phyloP scores from a whole-genome alignment of 2,888 invertebrate genomes.

The Colostygia pectinataria region DNA sequence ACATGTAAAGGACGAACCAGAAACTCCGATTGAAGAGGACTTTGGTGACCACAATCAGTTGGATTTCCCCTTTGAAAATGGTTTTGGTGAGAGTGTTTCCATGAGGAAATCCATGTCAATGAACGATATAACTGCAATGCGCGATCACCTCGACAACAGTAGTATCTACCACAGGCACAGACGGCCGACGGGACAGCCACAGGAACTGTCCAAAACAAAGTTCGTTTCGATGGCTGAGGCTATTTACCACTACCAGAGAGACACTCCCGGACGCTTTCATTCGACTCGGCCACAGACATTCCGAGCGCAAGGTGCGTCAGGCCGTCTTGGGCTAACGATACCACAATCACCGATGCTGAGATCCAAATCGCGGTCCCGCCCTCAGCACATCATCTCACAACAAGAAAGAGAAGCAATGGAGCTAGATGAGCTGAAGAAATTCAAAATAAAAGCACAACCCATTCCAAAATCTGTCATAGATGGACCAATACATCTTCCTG shows the following conservation, averaged over 20 bases:
- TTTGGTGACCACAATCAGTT: conserved; percentile 60
- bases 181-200: conserved; percentile 45
- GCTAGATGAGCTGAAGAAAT: conserved; percentile 85
- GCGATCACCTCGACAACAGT: conserved; percentile 44
- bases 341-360: conserved; percentile 80
- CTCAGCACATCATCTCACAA: conserved; percentile 77
- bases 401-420: conserved; percentile 85
- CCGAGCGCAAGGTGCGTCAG: conserved; percentile 45
- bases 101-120: conserved; percentile 72
- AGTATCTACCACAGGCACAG: conserved; percentile 49
- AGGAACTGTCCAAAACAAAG: conserved; percentile 62
- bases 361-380: conserved; percentile 81
- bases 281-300: conserved; percentile 55
- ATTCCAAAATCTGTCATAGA: conserved; percentile 83
- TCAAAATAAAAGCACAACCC: conserved; percentile 86
- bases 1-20: conserved; percentile 64
- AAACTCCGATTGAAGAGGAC: conserved; percentile 63
- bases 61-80: conserved; percentile 52
- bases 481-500: conserved; percentile 73
- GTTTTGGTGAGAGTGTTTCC: conserved; percentile 43
- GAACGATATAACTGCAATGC: conserved; percentile 60
- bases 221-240: conserved; percentile 85
- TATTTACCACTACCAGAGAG: conserved; percentile 79
- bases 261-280: conserved; percentile 84
- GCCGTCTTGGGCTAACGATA: conserved; percentile 61